Base-by-base conservation (phyloP, 2,797 vertebrate species). In the Aldrovandia affinis region DNA sequence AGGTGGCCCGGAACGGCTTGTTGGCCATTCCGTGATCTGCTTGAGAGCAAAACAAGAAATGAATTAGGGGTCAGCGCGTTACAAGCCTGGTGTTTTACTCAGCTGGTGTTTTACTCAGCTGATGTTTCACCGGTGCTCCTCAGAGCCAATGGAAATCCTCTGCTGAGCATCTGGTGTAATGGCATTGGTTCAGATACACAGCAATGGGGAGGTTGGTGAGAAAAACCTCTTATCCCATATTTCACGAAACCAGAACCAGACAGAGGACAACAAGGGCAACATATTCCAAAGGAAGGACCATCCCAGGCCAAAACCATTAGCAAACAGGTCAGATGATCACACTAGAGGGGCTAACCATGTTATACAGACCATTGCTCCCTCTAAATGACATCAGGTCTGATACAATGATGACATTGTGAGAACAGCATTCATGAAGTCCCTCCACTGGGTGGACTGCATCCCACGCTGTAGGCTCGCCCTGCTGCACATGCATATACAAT, bases 1-100 rank as follows among this genome's bases (percentile, higher is more conserved):
- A 97, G 0, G 98, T 99, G 83, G 98, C 98, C 84, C 98, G 96
- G 89, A 99, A 99, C 0, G 98, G 97, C 91, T 96, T 97, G 89
- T 97, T 97, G 2, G 96, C 97, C 96, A 98, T 96, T 88, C 93
- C 95, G 89, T 91, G 94, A 85, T 94, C 96, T 97, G 89, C 86
- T 18, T 82, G 81, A 87, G 3, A 57, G 22, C 81, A 57, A 47
- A 44, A 28, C 3, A 47, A 61, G 15, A 65, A 44, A 47, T 39
- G 30, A n/a, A 25, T 25, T 52, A 18, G 85, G 9, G 18, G 83
- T 36, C 52, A 86, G 44, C 44, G 57, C 39, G 39, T 65, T 82
- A 28, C 39, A 82, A 14, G 7, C 6, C 63, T 30, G 33, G 14
- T 61, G 57, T 25, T 65, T 15, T 15, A 65, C n/a, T 9, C 14